Evolutionary conservation across 2,113 vertebrate species (phyloP).

Genomic region (Cichladusa arquata): DNA sequence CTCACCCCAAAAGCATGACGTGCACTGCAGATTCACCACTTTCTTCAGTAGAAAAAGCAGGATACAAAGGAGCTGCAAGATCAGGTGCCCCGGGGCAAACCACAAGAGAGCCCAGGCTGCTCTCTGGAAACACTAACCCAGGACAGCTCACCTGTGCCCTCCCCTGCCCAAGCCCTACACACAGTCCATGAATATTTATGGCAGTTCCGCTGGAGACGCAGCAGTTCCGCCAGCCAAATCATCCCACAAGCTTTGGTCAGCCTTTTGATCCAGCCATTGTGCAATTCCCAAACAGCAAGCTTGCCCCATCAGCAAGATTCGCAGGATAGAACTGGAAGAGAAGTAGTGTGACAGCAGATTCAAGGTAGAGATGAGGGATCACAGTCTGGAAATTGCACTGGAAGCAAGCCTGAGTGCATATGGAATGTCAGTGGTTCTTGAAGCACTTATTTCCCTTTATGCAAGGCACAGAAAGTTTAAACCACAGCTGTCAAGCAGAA

Average conservation of each 20-base stretch:
- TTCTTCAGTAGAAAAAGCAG: not conserved
- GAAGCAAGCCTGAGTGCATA: not conserved
- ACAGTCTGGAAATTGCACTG: not conserved
- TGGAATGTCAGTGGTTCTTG: accelerated
- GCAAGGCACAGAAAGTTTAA: not conserved
- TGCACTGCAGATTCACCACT: not conserved
- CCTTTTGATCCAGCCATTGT: not conserved
- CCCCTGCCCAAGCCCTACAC: not conserved
- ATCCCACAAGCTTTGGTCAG: not conserved
- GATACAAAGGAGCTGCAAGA: not conserved
- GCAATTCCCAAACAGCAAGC: not conserved
- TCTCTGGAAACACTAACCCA: not conserved
- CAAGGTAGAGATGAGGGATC: not conserved
- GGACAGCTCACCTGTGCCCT: not conserved
- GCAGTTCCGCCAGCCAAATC: not conserved
- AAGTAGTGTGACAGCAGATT: not conserved
- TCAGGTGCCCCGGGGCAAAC: not conserved
- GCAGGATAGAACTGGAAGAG: not conserved
- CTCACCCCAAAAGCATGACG: accelerated
- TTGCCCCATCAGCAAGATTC: not conserved
- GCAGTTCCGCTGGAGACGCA: not conserved
- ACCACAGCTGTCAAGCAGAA: not conserved
- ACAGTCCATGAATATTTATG: not conserved
- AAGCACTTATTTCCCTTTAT: not conserved
- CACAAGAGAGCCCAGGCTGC: not conserved